Conservation (phyloP, 2,113 vertebrate species). For the Cisticola juncidis region DNA sequence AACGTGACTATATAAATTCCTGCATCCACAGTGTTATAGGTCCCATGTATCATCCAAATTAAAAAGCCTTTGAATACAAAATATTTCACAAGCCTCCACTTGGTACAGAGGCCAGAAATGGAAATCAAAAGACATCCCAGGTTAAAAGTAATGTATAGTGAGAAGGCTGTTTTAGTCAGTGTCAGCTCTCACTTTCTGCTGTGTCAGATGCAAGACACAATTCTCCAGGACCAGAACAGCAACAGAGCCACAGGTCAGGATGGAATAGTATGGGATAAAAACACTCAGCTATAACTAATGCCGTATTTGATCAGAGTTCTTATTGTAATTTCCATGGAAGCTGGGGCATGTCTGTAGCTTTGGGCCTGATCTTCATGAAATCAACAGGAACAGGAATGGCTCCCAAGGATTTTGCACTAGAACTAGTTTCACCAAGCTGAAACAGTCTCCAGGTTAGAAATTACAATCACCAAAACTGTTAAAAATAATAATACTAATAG, state of each 20-base stretch:
- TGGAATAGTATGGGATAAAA: background rate
- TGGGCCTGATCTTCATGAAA: background rate
- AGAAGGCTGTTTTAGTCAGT: background rate
- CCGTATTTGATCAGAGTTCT: background rate
- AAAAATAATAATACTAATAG: background rate
- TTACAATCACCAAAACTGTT: background rate
- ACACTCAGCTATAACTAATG: background rate
- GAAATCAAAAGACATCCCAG: background rate
- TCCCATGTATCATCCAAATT: background rate
- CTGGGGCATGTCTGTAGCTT: background rate
- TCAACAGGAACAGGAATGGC: background rate
- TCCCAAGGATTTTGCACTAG: background rate
- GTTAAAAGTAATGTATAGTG: background rate
- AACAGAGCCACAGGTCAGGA: background rate
- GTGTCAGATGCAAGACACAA: background rate
- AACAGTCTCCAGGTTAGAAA: background rate
- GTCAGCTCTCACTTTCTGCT: background rate
- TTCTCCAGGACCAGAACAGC: background rate
- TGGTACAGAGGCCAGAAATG: background rate
- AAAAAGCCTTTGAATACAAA: background rate
- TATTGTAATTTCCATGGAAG: background rate
- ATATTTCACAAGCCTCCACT: background rate
- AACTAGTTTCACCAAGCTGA: background rate
- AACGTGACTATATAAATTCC: background rate
- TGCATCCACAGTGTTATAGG: background rate